Evolutionary conservation across 2,888 invertebrate genomes (phyloP), one percentile per base, ranked within the genome.

Genomic region (Parapristionchus giblindavisi): DNA sequence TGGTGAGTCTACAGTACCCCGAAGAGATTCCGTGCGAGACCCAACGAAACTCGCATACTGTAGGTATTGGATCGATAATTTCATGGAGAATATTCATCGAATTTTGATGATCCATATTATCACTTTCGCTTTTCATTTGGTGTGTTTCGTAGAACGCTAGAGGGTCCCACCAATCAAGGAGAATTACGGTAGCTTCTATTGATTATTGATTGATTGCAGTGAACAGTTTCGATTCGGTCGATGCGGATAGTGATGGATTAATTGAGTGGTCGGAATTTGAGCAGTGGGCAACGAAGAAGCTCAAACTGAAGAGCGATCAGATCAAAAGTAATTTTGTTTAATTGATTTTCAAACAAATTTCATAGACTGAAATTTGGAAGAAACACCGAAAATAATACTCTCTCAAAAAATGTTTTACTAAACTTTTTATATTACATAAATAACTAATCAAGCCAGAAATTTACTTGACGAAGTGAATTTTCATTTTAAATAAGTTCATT

Each of bases 191-290:
- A n/a, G n/a, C n/a, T n/a, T n/a, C n/a, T n/a, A n/a, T n/a, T 11
- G 54, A 54, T 24, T 6, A 54, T n/a, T 54, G 43, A 14, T 43
- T 43, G 8, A 43, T 43, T 8, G 43, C 43, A 54, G 5, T 6
- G 17, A 54, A 54, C 24, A 6, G 24, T 81, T 84, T 84, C 72
- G 84, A 84, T 63, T 29, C 77, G 21, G 80, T 84, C 29, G 84
- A 84, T 66, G 56, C 68, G 24, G 75, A 84, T 66, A 61, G 63
- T 8, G 78, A 84, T 66, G 79, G 79, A 21, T 29, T 48, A 11
- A 77, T 84, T 51, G 78, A 81, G 14, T 77, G 80, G 61, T 58
- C 58, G 17, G 84, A 84, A 70, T 84, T 84, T 71, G 76, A 79
- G 48, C 79, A 79, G 32, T 83, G 82, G 82, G 63, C 60, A 27